These are phyloP conservation scores for Caretta caretta DNA, from an alignment of 2,113 vertebrate genomes.

Conservation along the genomic window DNA sequence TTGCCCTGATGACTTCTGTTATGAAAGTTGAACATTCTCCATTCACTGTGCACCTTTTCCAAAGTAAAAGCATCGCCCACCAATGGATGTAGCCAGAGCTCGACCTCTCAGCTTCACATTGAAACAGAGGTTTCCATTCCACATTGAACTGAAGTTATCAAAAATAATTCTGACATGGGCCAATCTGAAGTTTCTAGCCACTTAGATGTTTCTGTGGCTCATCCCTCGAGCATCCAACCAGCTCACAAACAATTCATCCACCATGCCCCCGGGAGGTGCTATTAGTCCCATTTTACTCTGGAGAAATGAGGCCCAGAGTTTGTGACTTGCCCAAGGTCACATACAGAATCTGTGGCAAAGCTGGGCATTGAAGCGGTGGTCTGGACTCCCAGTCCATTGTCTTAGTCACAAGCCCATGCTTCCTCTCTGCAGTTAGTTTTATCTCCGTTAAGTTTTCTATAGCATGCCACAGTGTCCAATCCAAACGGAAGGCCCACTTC, in stretches of 20 bases:
- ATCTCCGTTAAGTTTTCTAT: neutral
- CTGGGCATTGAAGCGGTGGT: neutral
- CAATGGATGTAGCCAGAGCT: fast-evolving
- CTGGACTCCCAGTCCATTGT: neutral
- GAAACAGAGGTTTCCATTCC: neutral
- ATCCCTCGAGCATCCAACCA: neutral
- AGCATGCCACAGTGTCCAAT: neutral
- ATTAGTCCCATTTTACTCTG: neutral
- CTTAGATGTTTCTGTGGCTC: neutral
- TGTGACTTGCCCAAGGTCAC: neutral
- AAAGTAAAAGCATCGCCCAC: neutral
- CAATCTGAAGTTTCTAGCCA: neutral
- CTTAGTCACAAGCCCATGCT: neutral
- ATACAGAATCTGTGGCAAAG: neutral
- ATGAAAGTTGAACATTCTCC: neutral
- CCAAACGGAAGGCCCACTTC: neutral
- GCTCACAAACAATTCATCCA: neutral
- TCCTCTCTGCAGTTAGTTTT: neutral
- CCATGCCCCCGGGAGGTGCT: neutral
- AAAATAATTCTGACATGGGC: neutral
- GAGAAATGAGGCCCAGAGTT: neutral
- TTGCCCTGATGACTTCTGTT: neutral
- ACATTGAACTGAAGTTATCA: neutral
- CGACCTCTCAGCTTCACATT: neutral
- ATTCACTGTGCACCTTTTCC: neutral